A percentile compares a stretch with the other conserved stretches of the same genome.
These are phyloP conservation scores for Oreortyx pictus DNA, from an alignment of 2,797 vertebrate species.

Conservation along the genomic window DNA sequence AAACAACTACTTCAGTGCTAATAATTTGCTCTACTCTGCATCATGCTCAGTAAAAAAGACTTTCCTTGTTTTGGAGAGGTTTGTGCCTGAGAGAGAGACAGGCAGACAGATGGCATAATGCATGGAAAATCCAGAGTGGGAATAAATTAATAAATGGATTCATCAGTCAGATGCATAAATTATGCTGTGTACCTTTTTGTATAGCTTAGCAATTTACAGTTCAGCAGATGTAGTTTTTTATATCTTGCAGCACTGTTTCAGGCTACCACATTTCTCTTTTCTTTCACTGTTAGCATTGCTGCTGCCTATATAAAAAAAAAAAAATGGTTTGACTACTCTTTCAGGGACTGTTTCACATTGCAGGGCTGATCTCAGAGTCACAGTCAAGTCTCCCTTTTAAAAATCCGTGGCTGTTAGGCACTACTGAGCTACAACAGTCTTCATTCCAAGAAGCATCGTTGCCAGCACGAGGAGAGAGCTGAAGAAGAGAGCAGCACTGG, in stretches of 20 bases:
- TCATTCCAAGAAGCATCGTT: neutral
- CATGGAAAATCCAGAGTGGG: neutral
- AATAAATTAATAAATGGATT: neutral
- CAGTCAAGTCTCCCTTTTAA: neutral
- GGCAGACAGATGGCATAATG: neutral
- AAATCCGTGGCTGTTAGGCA: neutral
- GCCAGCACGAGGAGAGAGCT: neutral
- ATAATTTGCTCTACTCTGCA: neutral
- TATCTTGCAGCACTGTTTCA: neutral
- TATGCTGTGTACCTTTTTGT: neutral
- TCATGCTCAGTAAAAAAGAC: neutral
- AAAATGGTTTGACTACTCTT: neutral
- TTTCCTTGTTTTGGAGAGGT: neutral
- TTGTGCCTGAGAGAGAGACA: neutral
- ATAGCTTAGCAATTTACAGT: neutral
- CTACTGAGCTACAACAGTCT: neutral
- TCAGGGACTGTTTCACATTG: neutral
- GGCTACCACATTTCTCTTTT: neutral
- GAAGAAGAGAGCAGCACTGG: neutral
- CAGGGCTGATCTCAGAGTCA: neutral
- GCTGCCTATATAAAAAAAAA: neutral
- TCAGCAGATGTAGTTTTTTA: neutral
- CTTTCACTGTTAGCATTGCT: neutral
- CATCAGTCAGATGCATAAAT: neutral
- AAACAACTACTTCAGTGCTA: neutral